Evolutionary conservation across 2,113 vertebrate genomes (phyloP).

Genomic region (Andinoacara biseriatus): DNA sequence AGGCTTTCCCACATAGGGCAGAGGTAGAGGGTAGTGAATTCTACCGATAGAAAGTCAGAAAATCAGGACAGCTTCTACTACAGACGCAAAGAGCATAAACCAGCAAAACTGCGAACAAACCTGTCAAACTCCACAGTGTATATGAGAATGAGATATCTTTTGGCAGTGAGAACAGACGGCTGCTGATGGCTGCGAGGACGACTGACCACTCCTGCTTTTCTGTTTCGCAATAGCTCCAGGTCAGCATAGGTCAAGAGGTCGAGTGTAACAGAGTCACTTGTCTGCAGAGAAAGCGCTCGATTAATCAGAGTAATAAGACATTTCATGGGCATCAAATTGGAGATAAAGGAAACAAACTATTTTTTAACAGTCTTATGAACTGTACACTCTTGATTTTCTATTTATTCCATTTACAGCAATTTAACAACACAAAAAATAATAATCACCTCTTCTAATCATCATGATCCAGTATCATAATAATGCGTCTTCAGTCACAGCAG

Average conservation of each 20-base stretch:
- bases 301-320: not conserved
- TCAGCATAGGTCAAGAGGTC: constrained; percentile 92
- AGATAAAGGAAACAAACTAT: too few species aligned
- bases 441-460: not conserved
- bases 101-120: constrained; percentile 61
- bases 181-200: constrained; percentile 78
- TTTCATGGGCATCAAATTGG: not conserved
- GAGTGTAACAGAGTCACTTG: constrained; percentile 89
- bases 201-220: constrained; percentile 82
- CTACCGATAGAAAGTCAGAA: constrained; percentile 64
- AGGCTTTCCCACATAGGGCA: constrained; percentile 88
- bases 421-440: not conserved
- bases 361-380: too few species aligned
- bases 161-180: constrained; percentile 84
- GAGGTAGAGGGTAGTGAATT: constrained; percentile 93
- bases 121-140: constrained; percentile 97
- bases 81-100: not conserved
- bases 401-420: not conserved
- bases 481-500: not conserved
- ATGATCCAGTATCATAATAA: not conserved
- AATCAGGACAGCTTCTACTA: not conserved
- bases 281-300: constrained; percentile 72
- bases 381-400: not conserved
- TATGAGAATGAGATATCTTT: constrained; percentile 93
- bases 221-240: constrained; percentile 87